A percentile compares a stretch with the other conserved stretches of the same genome.
phyloP scores from a whole-genome alignment of 2,888 invertebrate species.

The Tillus elongatus region DNA sequence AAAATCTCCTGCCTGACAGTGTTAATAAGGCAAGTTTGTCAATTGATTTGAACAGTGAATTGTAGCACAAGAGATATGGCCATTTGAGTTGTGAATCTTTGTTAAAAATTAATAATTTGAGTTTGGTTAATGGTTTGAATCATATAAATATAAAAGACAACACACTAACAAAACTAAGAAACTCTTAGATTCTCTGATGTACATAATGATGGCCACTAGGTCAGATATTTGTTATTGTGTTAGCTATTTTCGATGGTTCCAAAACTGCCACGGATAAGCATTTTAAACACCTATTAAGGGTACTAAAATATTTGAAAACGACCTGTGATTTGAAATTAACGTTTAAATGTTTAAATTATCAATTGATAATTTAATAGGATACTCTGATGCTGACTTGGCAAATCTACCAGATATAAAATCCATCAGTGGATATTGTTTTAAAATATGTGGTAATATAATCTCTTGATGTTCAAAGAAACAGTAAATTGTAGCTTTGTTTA shows the following conservation, averaged over 20 bases:
- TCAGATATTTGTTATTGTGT: constrained; percentile 6
- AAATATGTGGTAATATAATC: constrained; percentile 9
- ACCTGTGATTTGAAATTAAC: constrained; percentile 8
- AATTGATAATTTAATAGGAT: too few relatives aligned
- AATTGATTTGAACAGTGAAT: constrained; percentile 5
- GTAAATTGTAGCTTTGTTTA: constrained; percentile 6
- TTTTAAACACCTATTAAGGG: constrained; percentile 11
- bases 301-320: constrained; percentile 11
- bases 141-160: too few relatives aligned
- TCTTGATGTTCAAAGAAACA: constrained; percentile 13
- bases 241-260: constrained; percentile 9
- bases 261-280: constrained; percentile 11
- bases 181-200: constrained; percentile 4
- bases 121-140: constrained; percentile 12
- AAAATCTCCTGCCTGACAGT: background rate
- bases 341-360: background rate
- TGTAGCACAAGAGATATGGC: constrained; percentile 16
- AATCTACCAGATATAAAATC: constrained; percentile 11
- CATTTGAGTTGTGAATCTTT: constrained; percentile 14
- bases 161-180: too few relatives aligned
- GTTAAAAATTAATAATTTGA: constrained; percentile 10
- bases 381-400: constrained; percentile 11
- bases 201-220: constrained; percentile 6
- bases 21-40: constrained; percentile 8
- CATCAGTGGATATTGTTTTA: constrained; percentile 8